Percentiles rank a stretch among this genome's conserved stretches.
Evolutionary conservation across 2,113 vertebrate species (phyloP).

Genomic region (Scortum barcoo): DNA sequence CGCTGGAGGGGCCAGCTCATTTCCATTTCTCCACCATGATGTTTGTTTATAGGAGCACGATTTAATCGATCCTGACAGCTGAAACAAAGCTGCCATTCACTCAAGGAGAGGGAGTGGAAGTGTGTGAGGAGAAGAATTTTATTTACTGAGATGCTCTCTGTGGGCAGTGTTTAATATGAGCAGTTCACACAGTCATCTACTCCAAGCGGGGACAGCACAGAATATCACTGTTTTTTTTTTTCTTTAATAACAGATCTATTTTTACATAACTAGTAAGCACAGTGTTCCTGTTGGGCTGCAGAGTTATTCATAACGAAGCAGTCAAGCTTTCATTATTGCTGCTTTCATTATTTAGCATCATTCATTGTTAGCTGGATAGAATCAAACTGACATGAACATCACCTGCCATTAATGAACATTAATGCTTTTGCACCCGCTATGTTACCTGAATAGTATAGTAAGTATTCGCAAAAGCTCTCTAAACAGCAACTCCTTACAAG

Average conservation of each 20-base stretch:
- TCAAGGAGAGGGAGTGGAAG: constrained; percentile 40
- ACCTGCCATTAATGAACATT: constrained; percentile 28
- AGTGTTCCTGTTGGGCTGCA: constrained; percentile 43
- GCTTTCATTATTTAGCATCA: constrained; percentile 20
- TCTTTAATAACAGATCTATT: constrained; percentile 39
- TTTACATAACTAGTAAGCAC: constrained; percentile 44
- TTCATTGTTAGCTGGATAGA: constrained; percentile 16
- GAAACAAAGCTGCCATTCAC: constrained; percentile 77
- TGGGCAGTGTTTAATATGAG: constrained; percentile 41
- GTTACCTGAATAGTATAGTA: no score
- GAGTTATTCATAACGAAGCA: constrained; percentile 38
- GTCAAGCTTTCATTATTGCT: constrained; percentile 34
- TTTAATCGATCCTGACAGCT: constrained; percentile 72
- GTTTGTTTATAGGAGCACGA: constrained; percentile 71
- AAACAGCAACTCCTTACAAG: constrained; percentile 27
- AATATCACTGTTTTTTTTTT: constrained; percentile 20
- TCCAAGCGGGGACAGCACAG: constrained; percentile 33
- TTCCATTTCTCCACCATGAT: constrained; percentile 62
- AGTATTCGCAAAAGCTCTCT: constrained; percentile 33
- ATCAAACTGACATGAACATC: constrained; percentile 20
- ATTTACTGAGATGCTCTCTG: constrained; percentile 68
- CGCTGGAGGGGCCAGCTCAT: constrained; percentile 55
- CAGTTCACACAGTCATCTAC: constrained; percentile 59
- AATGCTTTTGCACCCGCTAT: not conserved
- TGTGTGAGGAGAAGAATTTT: constrained; percentile 57